Percentiles rank a stretch among this genome's conserved stretches.
Evolutionary conservation across 2,113 vertebrate genomes (phyloP).

Genomic region (Bos taurus): ARS-UCD2.0 NC_037328.1:22852001-22852500

Average conservation of each 20-base stretch:
- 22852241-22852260: background rate
- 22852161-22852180: conserved; percentile 7
- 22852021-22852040: background rate
- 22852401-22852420: conserved; percentile 82
- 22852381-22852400: conserved; percentile 85
- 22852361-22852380: conserved; percentile 66
- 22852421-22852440: conserved; percentile 83
- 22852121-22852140: background rate
- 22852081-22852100: background rate
- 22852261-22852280: background rate
- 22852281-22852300: background rate
- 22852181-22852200: background rate
- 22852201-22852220: background rate
- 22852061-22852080: background rate
- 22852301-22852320: background rate
- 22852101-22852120: background rate
- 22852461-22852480: conserved; percentile 78
- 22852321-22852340: background rate
- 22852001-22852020: background rate
- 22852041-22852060: background rate
- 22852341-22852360: background rate
- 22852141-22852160: background rate
- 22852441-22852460: conserved; percentile 83
- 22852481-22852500: conserved; percentile 84
- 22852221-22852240: background rate